These are phyloP conservation scores for Coreoperca whiteheadi DNA, from an alignment of 2,113 vertebrate species.

Conservation along the genomic window DNA sequence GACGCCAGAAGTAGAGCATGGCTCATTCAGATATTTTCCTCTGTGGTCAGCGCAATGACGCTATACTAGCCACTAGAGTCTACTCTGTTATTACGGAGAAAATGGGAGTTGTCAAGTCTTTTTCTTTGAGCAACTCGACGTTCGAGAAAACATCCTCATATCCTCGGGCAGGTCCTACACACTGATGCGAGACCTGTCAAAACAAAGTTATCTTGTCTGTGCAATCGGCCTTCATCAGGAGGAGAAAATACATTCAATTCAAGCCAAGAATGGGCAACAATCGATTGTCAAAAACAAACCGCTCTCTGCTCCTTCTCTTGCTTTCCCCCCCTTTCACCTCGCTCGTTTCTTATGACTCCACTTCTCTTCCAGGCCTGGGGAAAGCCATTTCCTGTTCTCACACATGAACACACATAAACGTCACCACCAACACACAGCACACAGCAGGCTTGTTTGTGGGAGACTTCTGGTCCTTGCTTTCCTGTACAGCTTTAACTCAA, in stretches of 20 bases:
- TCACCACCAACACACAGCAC: constrained; percentile 49
- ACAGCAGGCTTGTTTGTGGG: constrained; percentile 60
- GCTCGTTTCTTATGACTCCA: constrained; percentile 49
- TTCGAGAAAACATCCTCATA: constrained; percentile 46
- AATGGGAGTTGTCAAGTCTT: constrained; percentile 45
- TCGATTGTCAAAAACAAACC: constrained; percentile 52
- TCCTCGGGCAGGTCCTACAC: constrained; percentile 18
- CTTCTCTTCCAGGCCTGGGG: constrained; percentile 42
- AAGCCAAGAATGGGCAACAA: constrained; percentile 48
- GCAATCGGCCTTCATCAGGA: constrained; percentile 13
- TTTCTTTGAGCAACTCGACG: constrained; percentile 31
- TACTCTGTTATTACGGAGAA: constrained; percentile 64
- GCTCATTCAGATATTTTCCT: constrained; percentile 71
- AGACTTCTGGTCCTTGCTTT: constrained; percentile 56
- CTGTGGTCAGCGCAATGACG: constrained; percentile 71
- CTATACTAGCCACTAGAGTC: constrained; percentile 52
- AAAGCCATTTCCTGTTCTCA: constrained; percentile 73
- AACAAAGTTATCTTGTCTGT: constrained; percentile 26
- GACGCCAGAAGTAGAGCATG: constrained; percentile 58
- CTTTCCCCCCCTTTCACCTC: constrained; percentile 12
- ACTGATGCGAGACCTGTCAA: constrained; percentile 31
- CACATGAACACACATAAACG: constrained; percentile 63
- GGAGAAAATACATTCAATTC: constrained; percentile 32
- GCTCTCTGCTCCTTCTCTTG: constrained; percentile 8
- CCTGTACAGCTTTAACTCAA: constrained; percentile 49